A percentile compares a stretch with the other conserved stretches of the same genome.
Evolutionary conservation across 2,888 invertebrate species (phyloP).

Genomic region (Autographa gamma): DNA sequence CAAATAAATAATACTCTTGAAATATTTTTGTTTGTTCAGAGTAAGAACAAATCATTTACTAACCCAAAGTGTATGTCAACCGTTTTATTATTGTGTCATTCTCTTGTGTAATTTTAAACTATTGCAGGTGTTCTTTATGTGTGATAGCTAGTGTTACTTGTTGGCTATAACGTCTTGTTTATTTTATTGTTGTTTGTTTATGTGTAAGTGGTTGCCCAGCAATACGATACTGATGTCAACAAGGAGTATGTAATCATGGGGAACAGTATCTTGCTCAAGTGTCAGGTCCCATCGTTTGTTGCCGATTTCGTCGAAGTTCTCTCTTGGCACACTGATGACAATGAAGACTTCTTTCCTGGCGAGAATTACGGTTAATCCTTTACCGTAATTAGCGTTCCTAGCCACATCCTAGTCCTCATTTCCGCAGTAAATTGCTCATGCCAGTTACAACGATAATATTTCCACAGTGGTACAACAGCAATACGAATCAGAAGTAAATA

Average conservation of each 20-base stretch:
- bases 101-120: not conserved
- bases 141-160: not conserved
- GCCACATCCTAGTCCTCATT: conserved; percentile 48
- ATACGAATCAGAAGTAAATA: conserved; percentile 97
- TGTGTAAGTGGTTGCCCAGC: conserved; percentile 92
- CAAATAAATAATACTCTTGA: not conserved
- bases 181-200: conserved; percentile 49
- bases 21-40: not conserved
- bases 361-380: conserved; percentile 89
- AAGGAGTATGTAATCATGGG: conserved; percentile 95
- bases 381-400: conserved; percentile 40
- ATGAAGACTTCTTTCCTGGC: conserved; percentile 91
- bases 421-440: conserved; percentile 18
- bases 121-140: not conserved
- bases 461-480: conserved; percentile 95
- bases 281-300: conserved; percentile 95
- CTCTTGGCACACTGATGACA: conserved; percentile 94
- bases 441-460: conserved; percentile 34
- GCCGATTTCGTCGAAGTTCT: conserved; percentile 95
- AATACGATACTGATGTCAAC: conserved; percentile 95
- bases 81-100: not conserved
- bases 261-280: conserved; percentile 94
- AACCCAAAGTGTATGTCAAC: not conserved
- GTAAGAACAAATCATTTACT: not conserved
- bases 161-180: not conserved